Evolutionary conservation across 2,888 invertebrate species (phyloP).

Genomic region (Lysandra bellargus): DNA sequence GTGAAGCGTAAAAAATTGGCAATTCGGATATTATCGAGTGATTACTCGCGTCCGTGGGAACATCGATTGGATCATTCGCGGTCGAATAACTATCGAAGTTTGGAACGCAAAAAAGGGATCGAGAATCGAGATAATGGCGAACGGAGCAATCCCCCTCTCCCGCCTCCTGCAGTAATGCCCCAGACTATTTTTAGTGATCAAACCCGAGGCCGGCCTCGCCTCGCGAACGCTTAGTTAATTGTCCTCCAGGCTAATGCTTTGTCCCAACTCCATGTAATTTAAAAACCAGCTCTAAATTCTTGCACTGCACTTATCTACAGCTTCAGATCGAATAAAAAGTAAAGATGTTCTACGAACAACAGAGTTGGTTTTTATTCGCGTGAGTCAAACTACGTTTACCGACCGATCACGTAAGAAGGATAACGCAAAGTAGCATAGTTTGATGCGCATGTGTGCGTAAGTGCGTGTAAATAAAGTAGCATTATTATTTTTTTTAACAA

Average conservation of each 20-base stretch:
- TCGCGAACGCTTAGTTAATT: conserved; percentile 51
- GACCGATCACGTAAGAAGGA: background rate
- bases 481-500: too few relatives aligned
- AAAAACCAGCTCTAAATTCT: conserved; percentile 15
- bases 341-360: background rate
- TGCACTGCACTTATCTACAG: background rate
- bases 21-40: conserved; percentile 65
- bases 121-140: conserved; percentile 68
- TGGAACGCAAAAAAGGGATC: conserved; percentile 74
- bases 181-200: conserved; percentile 75
- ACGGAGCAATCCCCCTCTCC: conserved; percentile 53
- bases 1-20: conserved; percentile 57
- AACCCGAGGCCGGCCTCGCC: conserved; percentile 61
- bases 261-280: conserved; percentile 4
- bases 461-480: too few relatives aligned
- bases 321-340: background rate
- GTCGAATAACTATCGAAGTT: conserved; percentile 69
- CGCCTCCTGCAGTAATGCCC: conserved; percentile 55
- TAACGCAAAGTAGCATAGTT: background rate
- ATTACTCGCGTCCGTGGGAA: conserved; percentile 70
- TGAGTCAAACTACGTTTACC: too few relatives aligned
- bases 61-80: conserved; percentile 68
- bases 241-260: conserved; percentile 2
- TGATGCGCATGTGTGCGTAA: too few relatives aligned
- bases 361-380: too few relatives aligned